A percentile compares a stretch with the other conserved stretches of the same genome.
Conservation (phyloP, 2,888 invertebrate genomes). For the Calliscelio sp. region DNA sequence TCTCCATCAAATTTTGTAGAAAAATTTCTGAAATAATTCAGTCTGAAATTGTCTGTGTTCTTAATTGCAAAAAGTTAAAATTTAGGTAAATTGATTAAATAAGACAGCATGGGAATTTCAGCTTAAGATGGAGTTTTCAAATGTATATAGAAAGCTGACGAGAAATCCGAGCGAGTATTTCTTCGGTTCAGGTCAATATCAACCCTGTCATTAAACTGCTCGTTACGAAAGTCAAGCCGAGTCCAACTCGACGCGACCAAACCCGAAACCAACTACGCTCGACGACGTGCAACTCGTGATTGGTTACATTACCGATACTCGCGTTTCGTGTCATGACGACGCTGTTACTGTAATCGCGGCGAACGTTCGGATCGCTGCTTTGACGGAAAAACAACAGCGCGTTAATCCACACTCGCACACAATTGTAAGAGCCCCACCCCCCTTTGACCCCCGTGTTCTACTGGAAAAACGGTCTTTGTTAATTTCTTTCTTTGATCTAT, state of each 20-base stretch:
- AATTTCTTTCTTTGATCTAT: too few species aligned
- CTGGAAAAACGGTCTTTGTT: not conserved
- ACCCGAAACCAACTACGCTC: slow-evolving; percentile 68
- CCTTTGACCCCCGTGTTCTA: not conserved
- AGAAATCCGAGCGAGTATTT: slow-evolving; percentile 71
- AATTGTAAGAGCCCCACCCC: slow-evolving; percentile 18
- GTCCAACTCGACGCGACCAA: slow-evolving; percentile 73
- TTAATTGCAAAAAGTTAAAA: too few species aligned
- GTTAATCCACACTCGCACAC: slow-evolving; percentile 64
- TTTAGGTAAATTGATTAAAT: too few species aligned
- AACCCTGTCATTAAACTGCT: slow-evolving; percentile 85
- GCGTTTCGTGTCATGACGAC: slow-evolving; percentile 84
- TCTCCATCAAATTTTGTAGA: too few species aligned
- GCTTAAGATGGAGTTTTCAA: too few species aligned
- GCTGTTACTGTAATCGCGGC: slow-evolving; percentile 85
- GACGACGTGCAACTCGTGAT: slow-evolving; percentile 80
- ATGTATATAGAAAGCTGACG: too few species aligned
- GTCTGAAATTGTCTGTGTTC: too few species aligned
- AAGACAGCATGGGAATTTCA: too few species aligned
- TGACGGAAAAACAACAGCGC: slow-evolving; percentile 79
- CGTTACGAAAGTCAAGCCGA: slow-evolving; percentile 80
- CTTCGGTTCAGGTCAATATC: slow-evolving; percentile 80
- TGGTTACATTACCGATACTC: slow-evolving; percentile 86
- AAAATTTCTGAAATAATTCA: too few species aligned
- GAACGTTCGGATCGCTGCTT: slow-evolving; percentile 77